phyloP scores from a whole-genome alignment of 2,113 vertebrate species.

The Triplophysa tibetana region DNA sequence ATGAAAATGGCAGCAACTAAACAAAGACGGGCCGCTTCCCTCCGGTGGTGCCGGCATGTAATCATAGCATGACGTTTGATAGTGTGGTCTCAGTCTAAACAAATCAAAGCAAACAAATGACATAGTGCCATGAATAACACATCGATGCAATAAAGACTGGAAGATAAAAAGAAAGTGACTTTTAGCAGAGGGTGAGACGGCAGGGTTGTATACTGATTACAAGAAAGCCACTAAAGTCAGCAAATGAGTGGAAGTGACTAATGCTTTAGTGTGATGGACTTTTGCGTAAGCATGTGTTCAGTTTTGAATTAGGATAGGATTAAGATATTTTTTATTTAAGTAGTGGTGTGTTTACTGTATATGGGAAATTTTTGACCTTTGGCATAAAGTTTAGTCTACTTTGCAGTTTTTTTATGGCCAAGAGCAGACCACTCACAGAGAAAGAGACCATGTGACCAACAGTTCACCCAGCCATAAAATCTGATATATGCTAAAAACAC shows the following conservation, averaged over 20 bases:
- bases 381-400: no score
- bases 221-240: not conserved
- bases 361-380: no score
- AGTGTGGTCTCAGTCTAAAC: conserved; percentile 10
- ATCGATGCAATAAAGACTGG: not conserved
- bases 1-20: not conserved
- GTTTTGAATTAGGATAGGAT: no score
- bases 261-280: not conserved
- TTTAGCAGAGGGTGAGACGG: not conserved
- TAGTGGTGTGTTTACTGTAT: no score
- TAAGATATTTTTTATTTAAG: no score
- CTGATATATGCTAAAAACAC: no score
- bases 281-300: no score
- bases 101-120: conserved; percentile 21
- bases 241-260: not conserved
- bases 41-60: not conserved
- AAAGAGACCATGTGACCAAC: no score
- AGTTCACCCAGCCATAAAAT: no score
- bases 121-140: not conserved
- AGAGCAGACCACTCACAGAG: no score
- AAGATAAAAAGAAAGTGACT: not conserved
- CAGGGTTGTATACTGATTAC: not conserved
- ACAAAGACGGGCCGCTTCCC: conserved; percentile 3
- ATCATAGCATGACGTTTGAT: not conserved
- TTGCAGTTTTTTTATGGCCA: no score